Conservation (phyloP, 37 sponge, comb jelly and placozoan species). For the Geodia barretti region DNA sequence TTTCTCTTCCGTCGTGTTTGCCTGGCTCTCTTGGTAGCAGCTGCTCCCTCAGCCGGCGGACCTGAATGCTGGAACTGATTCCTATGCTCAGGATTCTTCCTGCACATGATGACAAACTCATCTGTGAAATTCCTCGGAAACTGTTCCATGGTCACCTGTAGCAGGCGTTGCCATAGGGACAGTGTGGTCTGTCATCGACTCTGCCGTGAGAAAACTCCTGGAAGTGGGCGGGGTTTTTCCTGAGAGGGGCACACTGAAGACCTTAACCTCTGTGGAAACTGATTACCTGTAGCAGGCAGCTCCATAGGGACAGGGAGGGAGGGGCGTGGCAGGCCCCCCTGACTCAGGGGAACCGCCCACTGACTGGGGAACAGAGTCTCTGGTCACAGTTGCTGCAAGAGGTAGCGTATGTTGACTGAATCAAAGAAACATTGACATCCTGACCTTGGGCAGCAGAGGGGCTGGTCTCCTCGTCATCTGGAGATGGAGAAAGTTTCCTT, state of each 20-base stretch:
- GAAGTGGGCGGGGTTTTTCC: constrained; percentile 90
- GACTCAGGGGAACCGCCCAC: too few relatives aligned
- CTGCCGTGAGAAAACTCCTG: constrained; percentile 75
- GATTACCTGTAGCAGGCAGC: constrained; percentile 78
- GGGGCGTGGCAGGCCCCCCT: too few relatives aligned
- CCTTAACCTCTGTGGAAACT: background rate
- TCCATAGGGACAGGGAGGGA: constrained; percentile 81
- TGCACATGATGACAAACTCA: background rate
- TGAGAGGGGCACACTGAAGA: constrained; percentile 4
- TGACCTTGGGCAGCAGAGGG: too few relatives aligned
- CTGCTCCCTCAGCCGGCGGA: constrained; percentile 11
- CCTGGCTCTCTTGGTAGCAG: background rate
- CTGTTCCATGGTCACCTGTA: constrained; percentile 59
- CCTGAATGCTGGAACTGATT: constrained; percentile 61
- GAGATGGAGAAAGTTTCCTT: too few relatives aligned
- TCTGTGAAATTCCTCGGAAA: too few relatives aligned
- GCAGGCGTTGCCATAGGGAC: constrained; percentile 84
- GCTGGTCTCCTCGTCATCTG: too few relatives aligned
- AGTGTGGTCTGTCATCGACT: constrained; percentile 47
- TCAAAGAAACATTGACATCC: too few relatives aligned
- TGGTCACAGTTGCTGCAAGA: too few relatives aligned
- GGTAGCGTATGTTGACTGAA: too few relatives aligned
- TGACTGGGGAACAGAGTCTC: too few relatives aligned
- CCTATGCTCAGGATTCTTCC: constrained; percentile 76
- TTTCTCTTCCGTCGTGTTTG: background rate